These are phyloP conservation scores for Erynnis tages DNA, from an alignment of 2,888 invertebrate genomes.

Conservation along the genomic window DNA sequence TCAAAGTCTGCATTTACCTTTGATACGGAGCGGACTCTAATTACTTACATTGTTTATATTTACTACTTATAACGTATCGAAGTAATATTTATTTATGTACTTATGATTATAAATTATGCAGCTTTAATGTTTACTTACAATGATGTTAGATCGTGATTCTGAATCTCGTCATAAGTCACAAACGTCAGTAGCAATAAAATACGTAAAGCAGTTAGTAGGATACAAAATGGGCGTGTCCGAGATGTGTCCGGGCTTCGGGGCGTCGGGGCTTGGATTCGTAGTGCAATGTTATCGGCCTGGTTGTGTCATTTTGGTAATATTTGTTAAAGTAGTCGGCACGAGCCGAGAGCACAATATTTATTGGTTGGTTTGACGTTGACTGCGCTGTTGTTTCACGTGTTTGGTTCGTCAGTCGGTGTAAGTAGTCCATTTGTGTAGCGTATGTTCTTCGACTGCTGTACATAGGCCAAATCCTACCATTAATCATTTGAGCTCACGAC, in stretches of 20 bases:
- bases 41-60: slow-evolving; percentile 58
- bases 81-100: slow-evolving; percentile 77
- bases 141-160: slow-evolving; percentile 81
- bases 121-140: slow-evolving; percentile 81
- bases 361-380: too few species aligned
- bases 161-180: slow-evolving; percentile 82
- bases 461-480: too few species aligned
- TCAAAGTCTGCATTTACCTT: slow-evolving; percentile 65
- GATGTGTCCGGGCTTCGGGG: slow-evolving; percentile 34
- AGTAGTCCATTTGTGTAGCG: too few species aligned
- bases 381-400: too few species aligned
- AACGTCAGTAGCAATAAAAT: slow-evolving; percentile 77
- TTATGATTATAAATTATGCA: slow-evolving; percentile 77
- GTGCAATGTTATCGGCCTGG: slow-evolving; percentile 52
- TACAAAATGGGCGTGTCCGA: slow-evolving; percentile 49
- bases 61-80: slow-evolving; percentile 66
- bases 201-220: slow-evolving; percentile 65
- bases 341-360: not conserved
- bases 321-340: not conserved
- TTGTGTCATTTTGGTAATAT: not conserved
- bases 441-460: too few species aligned
- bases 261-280: slow-evolving; percentile 44
- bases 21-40: slow-evolving; percentile 59
- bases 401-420: too few species aligned
- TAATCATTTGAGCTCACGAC: too few species aligned